Conservation (phyloP, 2,797 vertebrate species). For the Yasuhikotakia modesta region DNA sequence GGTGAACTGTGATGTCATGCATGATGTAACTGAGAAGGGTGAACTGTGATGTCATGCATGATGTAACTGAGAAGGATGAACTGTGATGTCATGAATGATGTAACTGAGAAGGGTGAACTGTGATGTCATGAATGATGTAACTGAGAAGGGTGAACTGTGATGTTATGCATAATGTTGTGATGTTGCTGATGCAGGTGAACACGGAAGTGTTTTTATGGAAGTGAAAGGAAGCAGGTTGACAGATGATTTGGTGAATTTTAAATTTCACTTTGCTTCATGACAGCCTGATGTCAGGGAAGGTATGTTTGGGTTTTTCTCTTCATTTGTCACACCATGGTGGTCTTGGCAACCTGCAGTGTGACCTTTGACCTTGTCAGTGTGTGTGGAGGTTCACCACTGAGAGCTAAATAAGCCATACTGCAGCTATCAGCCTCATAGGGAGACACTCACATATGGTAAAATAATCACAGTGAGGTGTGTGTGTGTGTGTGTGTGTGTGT, state of each 20-base stretch:
- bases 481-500: slow-evolving; percentile 42
- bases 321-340: slow-evolving; percentile 69
- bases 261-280: background rate
- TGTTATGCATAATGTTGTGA: background rate
- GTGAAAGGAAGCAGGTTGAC: no score
- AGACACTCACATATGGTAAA: slow-evolving; percentile 36
- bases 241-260: no score
- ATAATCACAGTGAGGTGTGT: slow-evolving; percentile 33
- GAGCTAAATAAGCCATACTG: slow-evolving; percentile 67
- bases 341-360: slow-evolving; percentile 69
- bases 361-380: slow-evolving; percentile 51
- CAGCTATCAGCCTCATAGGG: slow-evolving; percentile 58
- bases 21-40: background rate
- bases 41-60: background rate
- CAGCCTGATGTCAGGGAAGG: no score
- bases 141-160: background rate
- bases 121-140: no score
- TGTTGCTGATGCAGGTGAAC: background rate
- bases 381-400: slow-evolving; percentile 68
- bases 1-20: background rate
- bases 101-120: background rate
- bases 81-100: background rate
- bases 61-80: background rate
- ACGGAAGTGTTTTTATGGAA: no score
- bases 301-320: slow-evolving; percentile 19